Evolutionary conservation across 2,113 vertebrate species (phyloP).

Genomic region (Macquaria ambigua): DNA sequence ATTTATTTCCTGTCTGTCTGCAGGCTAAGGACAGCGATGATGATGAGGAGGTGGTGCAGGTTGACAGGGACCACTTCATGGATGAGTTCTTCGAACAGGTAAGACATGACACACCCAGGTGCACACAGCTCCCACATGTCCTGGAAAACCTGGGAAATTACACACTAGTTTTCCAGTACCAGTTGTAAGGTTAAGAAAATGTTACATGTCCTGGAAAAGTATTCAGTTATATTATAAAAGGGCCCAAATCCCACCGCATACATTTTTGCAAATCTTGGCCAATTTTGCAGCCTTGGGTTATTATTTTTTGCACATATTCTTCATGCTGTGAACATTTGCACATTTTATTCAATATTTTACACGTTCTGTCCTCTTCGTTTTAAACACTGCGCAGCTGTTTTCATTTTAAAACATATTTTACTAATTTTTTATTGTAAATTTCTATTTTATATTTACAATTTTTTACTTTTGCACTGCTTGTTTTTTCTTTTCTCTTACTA

Average conservation of each 20-base stretch:
- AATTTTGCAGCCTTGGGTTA: too few relatives aligned
- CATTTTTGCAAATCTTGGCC: too few relatives aligned
- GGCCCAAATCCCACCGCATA: too few relatives aligned
- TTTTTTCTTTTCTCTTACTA: neutral
- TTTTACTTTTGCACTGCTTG: too few relatives aligned
- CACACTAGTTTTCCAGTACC: neutral
- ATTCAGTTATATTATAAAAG: too few relatives aligned
- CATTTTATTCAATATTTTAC: too few relatives aligned
- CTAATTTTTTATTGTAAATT: neutral
- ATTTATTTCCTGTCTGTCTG: slow-evolving; percentile 30
- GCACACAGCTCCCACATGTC: neutral
- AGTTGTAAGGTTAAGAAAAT: too few relatives aligned
- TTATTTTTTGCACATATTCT: too few relatives aligned
- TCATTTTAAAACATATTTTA: neutral
- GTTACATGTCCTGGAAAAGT: too few relatives aligned
- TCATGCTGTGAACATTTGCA: too few relatives aligned
- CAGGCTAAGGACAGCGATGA: slow-evolving; percentile 97
- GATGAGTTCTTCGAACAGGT: slow-evolving; percentile 98
- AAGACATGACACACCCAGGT: slow-evolving; percentile 25
- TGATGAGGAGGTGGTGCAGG: slow-evolving; percentile 94
- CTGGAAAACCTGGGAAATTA: neutral
- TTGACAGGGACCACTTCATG: slow-evolving; percentile 96
- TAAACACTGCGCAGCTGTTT: neutral
- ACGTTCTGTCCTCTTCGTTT: neutral
- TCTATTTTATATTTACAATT: too few relatives aligned